phyloP scores from a whole-genome alignment of 2,888 invertebrate species.

The Cerastis rubricosa region DNA sequence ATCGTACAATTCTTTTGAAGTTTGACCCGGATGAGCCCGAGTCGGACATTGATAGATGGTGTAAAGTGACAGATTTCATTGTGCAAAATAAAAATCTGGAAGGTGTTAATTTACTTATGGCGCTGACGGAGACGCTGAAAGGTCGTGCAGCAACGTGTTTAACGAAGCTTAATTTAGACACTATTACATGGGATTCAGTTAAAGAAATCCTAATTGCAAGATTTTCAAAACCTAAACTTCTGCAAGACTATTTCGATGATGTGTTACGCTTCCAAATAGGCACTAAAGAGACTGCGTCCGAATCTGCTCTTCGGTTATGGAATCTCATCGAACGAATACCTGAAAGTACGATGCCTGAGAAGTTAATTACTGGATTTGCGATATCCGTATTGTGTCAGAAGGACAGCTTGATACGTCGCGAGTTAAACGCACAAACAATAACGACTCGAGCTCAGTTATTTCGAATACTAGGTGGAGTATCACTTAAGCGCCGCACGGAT shows the following conservation, averaged over 20 bases:
- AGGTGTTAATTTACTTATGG: neutral
- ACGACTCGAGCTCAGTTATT: neutral
- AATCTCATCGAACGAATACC: neutral
- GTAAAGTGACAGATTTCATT: neutral
- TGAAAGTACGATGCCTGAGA: neutral
- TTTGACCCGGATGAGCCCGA: neutral
- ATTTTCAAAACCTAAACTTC: slow-evolving; percentile 4
- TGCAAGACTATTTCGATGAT: neutral
- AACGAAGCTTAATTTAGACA: neutral
- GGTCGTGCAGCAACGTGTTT: neutral
- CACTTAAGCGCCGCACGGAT: neutral
- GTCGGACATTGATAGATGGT: neutral
- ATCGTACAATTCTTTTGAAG: neutral
- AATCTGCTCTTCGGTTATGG: slow-evolving; percentile 3
- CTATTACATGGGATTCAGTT: neutral
- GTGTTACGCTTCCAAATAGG: too few relatives aligned
- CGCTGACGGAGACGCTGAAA: neutral
- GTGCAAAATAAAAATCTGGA: neutral
- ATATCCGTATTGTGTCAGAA: neutral
- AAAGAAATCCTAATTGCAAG: neutral
- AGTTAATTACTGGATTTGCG: neutral
- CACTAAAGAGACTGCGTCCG: neutral
- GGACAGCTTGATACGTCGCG: neutral
- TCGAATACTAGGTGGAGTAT: neutral
- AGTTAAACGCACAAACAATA: neutral